phyloP scores from a whole-genome alignment of 2,797 vertebrate genomes.

The Acanthopagrus latus region DNA sequence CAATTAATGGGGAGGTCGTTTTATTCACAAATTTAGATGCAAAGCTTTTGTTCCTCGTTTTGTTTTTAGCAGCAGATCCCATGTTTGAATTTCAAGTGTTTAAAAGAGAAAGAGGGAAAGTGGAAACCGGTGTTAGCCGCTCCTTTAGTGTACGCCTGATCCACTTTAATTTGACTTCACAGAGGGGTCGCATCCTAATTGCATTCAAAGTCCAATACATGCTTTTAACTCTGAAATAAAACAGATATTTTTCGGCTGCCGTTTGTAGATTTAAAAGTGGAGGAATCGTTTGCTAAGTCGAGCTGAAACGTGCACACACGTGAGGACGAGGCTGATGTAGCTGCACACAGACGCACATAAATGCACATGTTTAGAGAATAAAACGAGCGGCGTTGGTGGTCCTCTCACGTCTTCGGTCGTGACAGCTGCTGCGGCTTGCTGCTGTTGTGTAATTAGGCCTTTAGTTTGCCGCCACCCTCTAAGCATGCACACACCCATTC shows the following conservation, averaged over 20 bases:
- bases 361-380: slow-evolving; percentile 16
- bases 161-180: slow-evolving; percentile 30
- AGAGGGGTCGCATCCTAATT: slow-evolving; percentile 15
- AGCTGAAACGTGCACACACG: slow-evolving; percentile 2
- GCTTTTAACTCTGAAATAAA: slow-evolving; percentile 8
- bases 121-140: neutral
- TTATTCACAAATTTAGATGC: slow-evolving; percentile 16
- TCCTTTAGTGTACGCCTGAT: slow-evolving; percentile 23
- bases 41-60: slow-evolving; percentile 3
- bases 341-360: slow-evolving; percentile 11
- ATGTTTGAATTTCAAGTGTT: slow-evolving; percentile 23
- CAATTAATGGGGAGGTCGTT: slow-evolving; percentile 10
- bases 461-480: neutral
- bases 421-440: slow-evolving; percentile 12
- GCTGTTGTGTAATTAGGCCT: slow-evolving; percentile 39
- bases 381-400: slow-evolving; percentile 39
- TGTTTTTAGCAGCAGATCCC: slow-evolving; percentile 44
- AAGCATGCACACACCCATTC: neutral
- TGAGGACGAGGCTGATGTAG: neutral
- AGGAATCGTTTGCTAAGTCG: slow-evolving; percentile 10
- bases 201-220: slow-evolving; percentile 16
- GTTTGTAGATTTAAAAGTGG: slow-evolving; percentile 1
- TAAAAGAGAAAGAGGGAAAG: neutral
- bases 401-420: slow-evolving; percentile 21
- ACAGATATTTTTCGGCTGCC: slow-evolving; percentile 16